Percentiles rank a stretch among this genome's conserved stretches.
Conservation (phyloP, 2,888 invertebrate species). For the Linnaemya vulpina region DNA sequence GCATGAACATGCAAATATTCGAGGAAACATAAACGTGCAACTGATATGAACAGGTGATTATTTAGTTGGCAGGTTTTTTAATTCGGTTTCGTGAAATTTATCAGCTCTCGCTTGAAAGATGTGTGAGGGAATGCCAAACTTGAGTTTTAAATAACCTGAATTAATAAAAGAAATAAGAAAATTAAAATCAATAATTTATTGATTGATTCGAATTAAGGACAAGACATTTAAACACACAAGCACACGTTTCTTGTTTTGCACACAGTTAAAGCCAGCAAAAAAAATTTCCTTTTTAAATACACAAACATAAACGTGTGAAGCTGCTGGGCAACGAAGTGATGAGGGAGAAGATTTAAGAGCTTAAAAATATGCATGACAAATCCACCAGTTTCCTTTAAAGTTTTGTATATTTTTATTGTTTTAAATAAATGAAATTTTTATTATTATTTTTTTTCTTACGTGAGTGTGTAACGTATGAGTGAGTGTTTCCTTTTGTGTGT, state of each 20-base stretch:
- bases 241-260: not conserved
- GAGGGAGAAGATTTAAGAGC: not conserved
- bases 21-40: too few relatives aligned
- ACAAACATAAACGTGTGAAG: not conserved
- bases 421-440: too few relatives aligned
- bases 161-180: not conserved
- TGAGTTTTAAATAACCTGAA: too few relatives aligned
- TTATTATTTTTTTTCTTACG: too few relatives aligned
- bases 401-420: too few relatives aligned
- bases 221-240: not conserved
- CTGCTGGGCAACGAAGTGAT: not conserved
- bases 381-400: too few relatives aligned
- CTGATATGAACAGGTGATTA: not conserved
- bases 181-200: constrained; percentile 48
- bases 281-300: not conserved
- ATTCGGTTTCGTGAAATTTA: not conserved
- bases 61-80: not conserved
- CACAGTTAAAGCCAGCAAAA: too few relatives aligned
- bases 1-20: not conserved
- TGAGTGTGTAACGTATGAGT: too few relatives aligned
- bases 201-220: constrained; percentile 15
- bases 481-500: not conserved
- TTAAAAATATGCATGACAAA: too few relatives aligned
- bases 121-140: not conserved
- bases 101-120: not conserved